These are phyloP conservation scores for Nicator chloris DNA, from an alignment of 2,113 vertebrate genomes.

Conservation along the genomic window DNA sequence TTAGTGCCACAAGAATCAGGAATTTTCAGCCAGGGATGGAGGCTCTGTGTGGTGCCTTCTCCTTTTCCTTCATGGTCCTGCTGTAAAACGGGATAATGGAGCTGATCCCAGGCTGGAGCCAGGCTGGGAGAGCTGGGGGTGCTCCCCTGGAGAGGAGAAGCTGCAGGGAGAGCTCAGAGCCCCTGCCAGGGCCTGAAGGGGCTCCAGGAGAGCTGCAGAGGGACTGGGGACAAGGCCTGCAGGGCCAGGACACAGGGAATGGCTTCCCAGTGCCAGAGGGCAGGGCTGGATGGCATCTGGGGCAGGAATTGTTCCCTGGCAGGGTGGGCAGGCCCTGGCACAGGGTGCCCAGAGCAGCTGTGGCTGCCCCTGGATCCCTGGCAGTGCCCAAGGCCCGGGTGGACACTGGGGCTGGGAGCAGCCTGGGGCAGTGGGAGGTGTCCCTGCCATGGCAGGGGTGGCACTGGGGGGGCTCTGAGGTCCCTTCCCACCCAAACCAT, in stretches of 20 bases:
- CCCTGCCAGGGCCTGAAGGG: too few relatives aligned
- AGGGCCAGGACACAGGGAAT: too few relatives aligned
- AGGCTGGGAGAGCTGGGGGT: background rate
- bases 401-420: background rate
- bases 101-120: background rate
- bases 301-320: too few relatives aligned
- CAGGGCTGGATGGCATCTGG: background rate
- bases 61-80: background rate
- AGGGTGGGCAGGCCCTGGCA: too few relatives aligned
- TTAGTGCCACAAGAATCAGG: background rate
- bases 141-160: background rate
- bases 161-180: background rate
- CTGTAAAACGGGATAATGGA: background rate
- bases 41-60: background rate
- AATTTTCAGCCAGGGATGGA: background rate
- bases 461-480: fast-evolving
- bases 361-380: background rate
- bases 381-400: background rate
- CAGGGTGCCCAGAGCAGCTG: background rate
- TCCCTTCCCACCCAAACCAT: background rate
- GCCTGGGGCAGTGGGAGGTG: background rate
- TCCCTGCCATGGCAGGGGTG: background rate
- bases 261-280: background rate
- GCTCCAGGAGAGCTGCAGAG: too few relatives aligned
- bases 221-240: too few relatives aligned